Conservation (phyloP, 2,888 invertebrate genomes). For the Andrena flavipes region DNA sequence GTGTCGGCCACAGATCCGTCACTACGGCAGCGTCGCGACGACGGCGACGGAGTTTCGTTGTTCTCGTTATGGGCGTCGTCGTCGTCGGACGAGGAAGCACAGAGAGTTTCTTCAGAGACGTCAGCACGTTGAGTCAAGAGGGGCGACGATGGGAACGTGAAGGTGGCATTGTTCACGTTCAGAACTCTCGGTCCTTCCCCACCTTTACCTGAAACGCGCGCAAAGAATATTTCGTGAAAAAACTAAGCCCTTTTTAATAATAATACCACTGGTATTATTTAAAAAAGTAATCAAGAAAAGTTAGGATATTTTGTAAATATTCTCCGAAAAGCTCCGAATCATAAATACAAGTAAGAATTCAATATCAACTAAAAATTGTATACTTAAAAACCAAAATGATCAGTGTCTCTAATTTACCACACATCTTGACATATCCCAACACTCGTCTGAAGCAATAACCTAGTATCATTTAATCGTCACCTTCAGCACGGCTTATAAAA, state of each 20-base stretch:
- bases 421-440: no score
- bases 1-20: slow-evolving; percentile 19
- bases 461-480: no score
- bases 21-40: slow-evolving; percentile 74
- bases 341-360: no score
- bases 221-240: background rate
- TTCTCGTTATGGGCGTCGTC: slow-evolving; percentile 65
- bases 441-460: no score
- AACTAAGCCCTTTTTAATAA: background rate
- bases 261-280: background rate
- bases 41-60: slow-evolving; percentile 61
- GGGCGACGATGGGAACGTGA: slow-evolving; percentile 92
- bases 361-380: no score
- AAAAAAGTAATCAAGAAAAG: background rate
- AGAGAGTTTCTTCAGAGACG: slow-evolving; percentile 86
- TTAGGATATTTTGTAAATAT: background rate
- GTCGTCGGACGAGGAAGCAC: slow-evolving; percentile 81
- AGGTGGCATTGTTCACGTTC: slow-evolving; percentile 90
- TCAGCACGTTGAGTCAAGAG: slow-evolving; percentile 90
- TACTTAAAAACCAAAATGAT: no score
- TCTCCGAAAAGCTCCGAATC: background rate
- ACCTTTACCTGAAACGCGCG: slow-evolving; percentile 29
- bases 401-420: no score
- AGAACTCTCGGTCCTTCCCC: slow-evolving; percentile 85
- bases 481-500: no score